Conservation (phyloP, 2,888 invertebrate genomes). For the Deroplatys truncata region DNA sequence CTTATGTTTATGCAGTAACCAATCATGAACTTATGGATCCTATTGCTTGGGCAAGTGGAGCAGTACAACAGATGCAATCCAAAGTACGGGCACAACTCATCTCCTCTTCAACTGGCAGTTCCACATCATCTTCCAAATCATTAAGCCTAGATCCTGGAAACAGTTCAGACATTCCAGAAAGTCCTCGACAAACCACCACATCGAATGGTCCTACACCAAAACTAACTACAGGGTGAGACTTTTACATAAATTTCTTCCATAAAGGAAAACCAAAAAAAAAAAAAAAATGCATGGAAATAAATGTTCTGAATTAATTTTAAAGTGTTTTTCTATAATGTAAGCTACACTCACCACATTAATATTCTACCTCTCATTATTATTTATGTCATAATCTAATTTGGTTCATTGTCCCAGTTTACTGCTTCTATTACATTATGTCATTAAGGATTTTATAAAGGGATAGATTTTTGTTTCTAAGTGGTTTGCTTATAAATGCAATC, state of each 20-base stretch:
- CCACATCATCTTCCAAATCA: conserved; percentile 41
- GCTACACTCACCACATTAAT: no score
- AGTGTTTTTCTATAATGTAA: no score
- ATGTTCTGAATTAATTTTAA: no score
- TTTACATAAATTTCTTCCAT: background rate
- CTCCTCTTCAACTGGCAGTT: conserved; percentile 43
- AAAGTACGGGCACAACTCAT: conserved; percentile 34
- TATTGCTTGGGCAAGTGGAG: conserved; percentile 43
- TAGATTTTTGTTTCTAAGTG: no score
- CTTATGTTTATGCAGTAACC: conserved; percentile 50
- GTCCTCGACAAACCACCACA: conserved; percentile 14
- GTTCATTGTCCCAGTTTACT: no score
- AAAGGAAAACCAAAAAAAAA: background rate
- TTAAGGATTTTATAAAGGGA: no score
- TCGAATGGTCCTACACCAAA: background rate
- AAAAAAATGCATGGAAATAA: no score
- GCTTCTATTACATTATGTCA: no score
- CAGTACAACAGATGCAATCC: conserved; percentile 24
- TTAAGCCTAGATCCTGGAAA: conserved; percentile 36
- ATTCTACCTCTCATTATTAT: no score
- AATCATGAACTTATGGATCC: conserved; percentile 62
- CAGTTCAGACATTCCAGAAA: conserved; percentile 30
- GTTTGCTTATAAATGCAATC: no score
- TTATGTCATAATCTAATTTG: no score
- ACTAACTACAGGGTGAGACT: conserved; percentile 23